These are phyloP conservation scores for Parazoanthus atlanticus DNA, from an alignment of 92 coral and sea anemone genomes.

Conservation along the genomic window DNA sequence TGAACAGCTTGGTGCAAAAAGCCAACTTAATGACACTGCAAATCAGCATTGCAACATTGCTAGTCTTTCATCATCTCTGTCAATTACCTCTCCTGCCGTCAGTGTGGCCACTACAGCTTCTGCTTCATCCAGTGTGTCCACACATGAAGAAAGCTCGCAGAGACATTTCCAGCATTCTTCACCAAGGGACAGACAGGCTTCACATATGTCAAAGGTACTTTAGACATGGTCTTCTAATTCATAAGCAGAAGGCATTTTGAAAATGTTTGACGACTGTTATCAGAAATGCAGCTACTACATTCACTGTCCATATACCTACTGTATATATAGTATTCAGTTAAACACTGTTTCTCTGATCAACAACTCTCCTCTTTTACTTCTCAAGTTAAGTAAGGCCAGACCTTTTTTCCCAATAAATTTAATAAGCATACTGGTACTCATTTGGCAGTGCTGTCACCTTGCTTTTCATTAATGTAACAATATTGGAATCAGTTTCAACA, in stretches of 20 bases:
- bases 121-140: conserved; percentile 73
- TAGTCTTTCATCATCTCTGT: conserved; percentile 66
- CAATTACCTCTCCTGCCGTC: conserved; percentile 63
- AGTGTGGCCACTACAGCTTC: conserved; percentile 82
- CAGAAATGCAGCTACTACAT: neutral
- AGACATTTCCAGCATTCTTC: conserved; percentile 87
- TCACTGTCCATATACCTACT: neutral
- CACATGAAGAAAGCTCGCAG: conserved; percentile 77
- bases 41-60: conserved; percentile 55
- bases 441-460: too few species aligned
- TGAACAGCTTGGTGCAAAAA: conserved; percentile 53
- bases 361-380: neutral
- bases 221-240: neutral
- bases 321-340: too few species aligned
- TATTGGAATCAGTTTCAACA: too few species aligned
- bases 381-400: too few species aligned
- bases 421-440: too few species aligned
- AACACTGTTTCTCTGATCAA: neutral
- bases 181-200: conserved; percentile 62
- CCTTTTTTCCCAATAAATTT: too few species aligned
- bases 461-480: too few species aligned
- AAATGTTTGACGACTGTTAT: neutral
- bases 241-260: neutral
- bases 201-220: conserved; percentile 59
- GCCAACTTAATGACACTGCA: conserved; percentile 54